phyloP scores from a whole-genome alignment of 1,140 invertebrate genomes.

The Ylistrum balloti region DNA sequence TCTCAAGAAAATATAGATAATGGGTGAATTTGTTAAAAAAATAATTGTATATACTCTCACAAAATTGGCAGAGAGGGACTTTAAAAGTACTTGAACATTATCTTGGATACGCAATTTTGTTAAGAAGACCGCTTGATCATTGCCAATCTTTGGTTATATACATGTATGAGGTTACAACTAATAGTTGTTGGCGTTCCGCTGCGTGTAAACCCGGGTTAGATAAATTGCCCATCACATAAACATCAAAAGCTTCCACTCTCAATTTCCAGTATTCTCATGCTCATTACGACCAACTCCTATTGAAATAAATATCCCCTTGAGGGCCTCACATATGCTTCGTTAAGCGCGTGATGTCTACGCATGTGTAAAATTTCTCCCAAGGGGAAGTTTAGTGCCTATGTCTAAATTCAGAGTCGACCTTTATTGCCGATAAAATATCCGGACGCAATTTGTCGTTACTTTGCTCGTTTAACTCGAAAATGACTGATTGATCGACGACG shows the following conservation, averaged over 20 bases:
- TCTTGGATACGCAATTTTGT: not conserved
- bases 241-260: not conserved
- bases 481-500: not conserved
- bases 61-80: not conserved
- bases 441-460: not conserved
- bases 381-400: slow-evolving; percentile 20
- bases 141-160: not conserved
- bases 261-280: not conserved
- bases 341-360: slow-evolving; percentile 6
- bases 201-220: not conserved
- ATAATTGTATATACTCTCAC: not conserved
- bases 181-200: not conserved
- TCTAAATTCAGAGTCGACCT: not conserved
- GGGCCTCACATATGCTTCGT: not conserved
- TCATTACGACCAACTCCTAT: not conserved
- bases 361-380: slow-evolving; percentile 23
- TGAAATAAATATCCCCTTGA: slow-evolving; percentile 39
- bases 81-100: not conserved
- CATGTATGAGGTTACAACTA: not conserved
- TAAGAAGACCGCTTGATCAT: not conserved
- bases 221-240: not conserved
- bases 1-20: not conserved
- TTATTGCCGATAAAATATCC: not conserved
- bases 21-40: not conserved
- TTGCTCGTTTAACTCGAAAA: not conserved